Conservation (phyloP, 2,113 vertebrate genomes). For the Silurus meridionalis region DNA sequence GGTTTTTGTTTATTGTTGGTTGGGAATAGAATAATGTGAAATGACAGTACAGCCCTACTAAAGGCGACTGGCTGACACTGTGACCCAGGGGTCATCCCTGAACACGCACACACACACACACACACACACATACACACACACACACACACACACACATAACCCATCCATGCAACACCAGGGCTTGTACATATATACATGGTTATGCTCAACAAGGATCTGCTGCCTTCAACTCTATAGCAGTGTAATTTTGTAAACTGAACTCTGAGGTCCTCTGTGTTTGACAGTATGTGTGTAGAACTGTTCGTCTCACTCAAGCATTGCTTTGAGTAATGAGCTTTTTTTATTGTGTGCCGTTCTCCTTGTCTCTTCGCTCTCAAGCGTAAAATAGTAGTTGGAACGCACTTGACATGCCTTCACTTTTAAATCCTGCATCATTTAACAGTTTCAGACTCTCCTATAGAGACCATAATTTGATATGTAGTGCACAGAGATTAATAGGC, state of each 20-base stretch:
- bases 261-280: constrained; percentile 31
- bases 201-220: neutral
- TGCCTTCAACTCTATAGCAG: neutral
- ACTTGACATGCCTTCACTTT: constrained; percentile 41
- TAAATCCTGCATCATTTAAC: constrained; percentile 23
- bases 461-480: constrained; percentile 5
- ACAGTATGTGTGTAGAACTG: constrained; percentile 49
- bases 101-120: constrained; percentile 8
- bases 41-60: constrained; percentile 23
- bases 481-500: neutral
- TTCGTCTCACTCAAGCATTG: constrained; percentile 24
- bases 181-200: neutral
- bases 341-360: constrained; percentile 54
- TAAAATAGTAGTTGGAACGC: constrained; percentile 57
- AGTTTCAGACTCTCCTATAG: constrained; percentile 11
- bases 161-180: neutral
- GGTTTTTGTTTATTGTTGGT: constrained; percentile 42
- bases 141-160: neutral
- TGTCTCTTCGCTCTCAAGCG: constrained; percentile 55
- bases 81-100: constrained; percentile 23
- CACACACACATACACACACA: neutral
- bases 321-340: constrained; percentile 54
- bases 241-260: constrained; percentile 5
- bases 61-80: constrained; percentile 30
- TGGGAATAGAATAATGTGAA: constrained; percentile 29